Evolutionary conservation across 1,140 invertebrate genomes (phyloP).

Genomic region (Tribolium castaneum): DNA sequence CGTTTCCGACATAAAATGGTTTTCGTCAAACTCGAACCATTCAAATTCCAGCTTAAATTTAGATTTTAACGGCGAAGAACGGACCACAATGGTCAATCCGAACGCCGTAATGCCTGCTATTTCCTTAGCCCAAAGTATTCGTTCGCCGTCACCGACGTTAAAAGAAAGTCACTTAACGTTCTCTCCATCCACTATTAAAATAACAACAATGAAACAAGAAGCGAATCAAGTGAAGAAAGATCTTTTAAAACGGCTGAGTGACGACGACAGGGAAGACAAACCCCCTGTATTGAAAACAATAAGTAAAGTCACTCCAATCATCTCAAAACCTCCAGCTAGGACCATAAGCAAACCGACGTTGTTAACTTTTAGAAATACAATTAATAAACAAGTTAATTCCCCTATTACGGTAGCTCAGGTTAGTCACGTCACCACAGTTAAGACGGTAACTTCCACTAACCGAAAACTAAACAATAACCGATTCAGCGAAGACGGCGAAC

Average conservation of each 20-base stretch:
- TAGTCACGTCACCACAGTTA: conserved; percentile 53
- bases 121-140: conserved; percentile 63
- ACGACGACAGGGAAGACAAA: conserved; percentile 64
- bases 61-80: conserved; percentile 78
- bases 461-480: conserved; percentile 67
- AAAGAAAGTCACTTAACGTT: conserved; percentile 75
- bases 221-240: conserved; percentile 58
- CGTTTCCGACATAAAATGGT: conserved; percentile 67
- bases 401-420: conserved; percentile 58
- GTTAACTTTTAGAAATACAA: conserved; percentile 56
- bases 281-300: conserved; percentile 61
- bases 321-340: conserved; percentile 57
- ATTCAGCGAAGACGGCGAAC: conserved; percentile 70
- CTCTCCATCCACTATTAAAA: conserved; percentile 73
- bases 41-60: conserved; percentile 77
- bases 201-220: conserved; percentile 65
- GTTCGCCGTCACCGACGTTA: conserved; percentile 65
- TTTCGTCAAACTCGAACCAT: conserved; percentile 68
- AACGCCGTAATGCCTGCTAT: conserved; percentile 75
- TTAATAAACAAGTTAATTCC: conserved; percentile 52
- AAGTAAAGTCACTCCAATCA: conserved; percentile 59
- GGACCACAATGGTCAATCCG: conserved; percentile 82
- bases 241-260: conserved; percentile 59
- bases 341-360: conserved; percentile 53
- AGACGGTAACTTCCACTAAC: conserved; percentile 64